phyloP scores from a whole-genome alignment of 2,797 vertebrate species.

The Ambastaia sidthimunki region DNA sequence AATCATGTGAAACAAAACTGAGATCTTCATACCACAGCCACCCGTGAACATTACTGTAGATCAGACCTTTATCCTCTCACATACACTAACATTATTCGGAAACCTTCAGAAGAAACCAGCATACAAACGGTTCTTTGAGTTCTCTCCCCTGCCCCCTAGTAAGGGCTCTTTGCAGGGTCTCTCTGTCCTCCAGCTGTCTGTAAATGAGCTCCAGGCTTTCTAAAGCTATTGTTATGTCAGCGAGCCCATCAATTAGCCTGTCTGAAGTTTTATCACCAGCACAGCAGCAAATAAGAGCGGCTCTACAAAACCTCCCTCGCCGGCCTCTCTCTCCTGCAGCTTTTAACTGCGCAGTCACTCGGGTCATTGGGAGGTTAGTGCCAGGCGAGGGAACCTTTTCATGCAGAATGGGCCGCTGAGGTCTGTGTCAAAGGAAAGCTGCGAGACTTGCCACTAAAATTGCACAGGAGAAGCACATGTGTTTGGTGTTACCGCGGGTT shows the following conservation, averaged over 20 bases:
- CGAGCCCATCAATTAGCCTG: slow-evolving; percentile 99
- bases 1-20: too few species aligned
- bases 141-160: slow-evolving; percentile 63
- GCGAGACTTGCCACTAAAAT: slow-evolving; percentile 61
- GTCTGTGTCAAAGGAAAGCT: slow-evolving; percentile 71
- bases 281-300: slow-evolving; percentile 91
- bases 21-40: too few species aligned
- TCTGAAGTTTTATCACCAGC: slow-evolving; percentile 99
- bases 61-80: slow-evolving; percentile 22
- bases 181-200: slow-evolving; percentile 90
- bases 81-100: slow-evolving; percentile 67
- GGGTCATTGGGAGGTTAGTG: slow-evolving; percentile 93
- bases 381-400: slow-evolving; percentile 86
- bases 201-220: slow-evolving; percentile 99
- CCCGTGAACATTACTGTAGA: not conserved
- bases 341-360: slow-evolving; percentile 85
- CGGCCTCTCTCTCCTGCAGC: slow-evolving; percentile 86
- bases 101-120: slow-evolving; percentile 67
- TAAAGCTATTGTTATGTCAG: slow-evolving; percentile 99
- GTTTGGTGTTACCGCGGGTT: slow-evolving; percentile 88
- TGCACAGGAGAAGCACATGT: slow-evolving; percentile 79
- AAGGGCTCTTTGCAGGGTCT: slow-evolving; percentile 78
- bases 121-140: slow-evolving; percentile 78
- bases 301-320: slow-evolving; percentile 87
- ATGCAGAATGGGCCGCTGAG: slow-evolving; percentile 75